Percentiles rank a stretch among this genome's conserved stretches.
Evolutionary conservation across 2,113 vertebrate genomes (phyloP).

Genomic region (Pao palembangensis): DNA sequence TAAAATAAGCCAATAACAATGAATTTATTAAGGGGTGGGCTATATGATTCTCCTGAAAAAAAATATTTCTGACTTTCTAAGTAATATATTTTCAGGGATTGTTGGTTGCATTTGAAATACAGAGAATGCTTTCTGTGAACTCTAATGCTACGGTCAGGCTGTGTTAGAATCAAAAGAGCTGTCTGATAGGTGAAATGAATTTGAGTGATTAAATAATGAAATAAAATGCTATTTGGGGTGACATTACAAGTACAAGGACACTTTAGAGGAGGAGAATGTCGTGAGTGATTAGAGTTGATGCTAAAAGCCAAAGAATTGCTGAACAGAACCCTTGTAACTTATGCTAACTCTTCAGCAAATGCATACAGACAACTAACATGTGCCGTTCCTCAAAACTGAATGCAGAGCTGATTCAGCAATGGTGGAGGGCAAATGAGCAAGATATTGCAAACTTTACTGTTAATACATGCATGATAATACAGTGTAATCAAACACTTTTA

Average conservation of each 20-base stretch:
- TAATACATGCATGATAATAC: neutral
- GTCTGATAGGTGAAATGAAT: slow-evolving; percentile 14
- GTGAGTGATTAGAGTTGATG: slow-evolving; percentile 56
- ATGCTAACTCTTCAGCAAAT: slow-evolving; percentile 36
- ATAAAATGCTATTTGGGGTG: slow-evolving; percentile 22
- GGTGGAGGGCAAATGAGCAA: neutral
- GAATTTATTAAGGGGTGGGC: too few species aligned
- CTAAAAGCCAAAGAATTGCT: slow-evolving; percentile 68
- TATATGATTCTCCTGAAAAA: too few species aligned
- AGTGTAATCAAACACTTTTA: too few species aligned
- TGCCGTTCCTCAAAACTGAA: neutral
- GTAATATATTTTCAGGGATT: too few species aligned
- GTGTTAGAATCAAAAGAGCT: slow-evolving; percentile 10
- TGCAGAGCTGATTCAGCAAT: neutral
- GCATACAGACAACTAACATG: slow-evolving; percentile 11
- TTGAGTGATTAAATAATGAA: slow-evolving; percentile 11
- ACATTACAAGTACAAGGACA: slow-evolving; percentile 50
- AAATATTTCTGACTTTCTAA: too few species aligned
- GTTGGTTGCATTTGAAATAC: too few species aligned
- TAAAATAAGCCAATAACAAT: too few species aligned
- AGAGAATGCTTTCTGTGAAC: too few species aligned
- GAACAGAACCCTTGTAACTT: slow-evolving; percentile 34
- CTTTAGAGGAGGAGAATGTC: slow-evolving; percentile 51
- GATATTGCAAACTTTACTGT: neutral
- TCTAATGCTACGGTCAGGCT: neutral